Conservation (phyloP, 2,888 invertebrate species). For the Dione juno region DNA sequence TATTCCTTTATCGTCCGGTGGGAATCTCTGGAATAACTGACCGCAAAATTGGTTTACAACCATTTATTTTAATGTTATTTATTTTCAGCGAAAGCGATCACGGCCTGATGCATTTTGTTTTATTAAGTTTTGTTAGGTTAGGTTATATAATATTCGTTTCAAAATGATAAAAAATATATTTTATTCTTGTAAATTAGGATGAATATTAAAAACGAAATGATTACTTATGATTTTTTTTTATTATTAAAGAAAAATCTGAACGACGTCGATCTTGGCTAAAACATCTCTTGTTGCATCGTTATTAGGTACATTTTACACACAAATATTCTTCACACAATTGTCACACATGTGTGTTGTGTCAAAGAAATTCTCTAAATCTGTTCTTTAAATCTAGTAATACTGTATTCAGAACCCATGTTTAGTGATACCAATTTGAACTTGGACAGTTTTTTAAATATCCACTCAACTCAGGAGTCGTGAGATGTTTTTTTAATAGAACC, state of each 20-base stretch:
- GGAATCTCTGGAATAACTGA: slow-evolving; percentile 40
- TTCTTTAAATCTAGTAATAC: background rate
- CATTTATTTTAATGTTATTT: slow-evolving; percentile 21
- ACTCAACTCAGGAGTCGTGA: slow-evolving; percentile 74
- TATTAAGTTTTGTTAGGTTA: slow-evolving; percentile 5
- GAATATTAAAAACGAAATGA: background rate
- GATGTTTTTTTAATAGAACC: slow-evolving; percentile 66
- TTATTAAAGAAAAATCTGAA: no score
- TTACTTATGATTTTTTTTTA: no score
- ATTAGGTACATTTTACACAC: no score
- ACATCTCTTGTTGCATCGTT: background rate
- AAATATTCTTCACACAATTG: no score
- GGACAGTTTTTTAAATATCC: slow-evolving; percentile 59
- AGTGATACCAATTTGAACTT: slow-evolving; percentile 26
- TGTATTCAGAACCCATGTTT: slow-evolving; percentile 39
- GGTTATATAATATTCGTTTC: no score
- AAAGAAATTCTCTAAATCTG: no score
- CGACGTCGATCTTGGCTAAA: no score
- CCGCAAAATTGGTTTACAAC: slow-evolving; percentile 31
- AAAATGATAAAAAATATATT: no score
- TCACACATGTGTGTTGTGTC: background rate
- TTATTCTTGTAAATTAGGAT: background rate
- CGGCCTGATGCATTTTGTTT: background rate
- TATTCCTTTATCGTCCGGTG: slow-evolving; percentile 38
- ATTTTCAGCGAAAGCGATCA: slow-evolving; percentile 12